Conservation (phyloP, 2,113 vertebrate species). For the Apus apus region DNA sequence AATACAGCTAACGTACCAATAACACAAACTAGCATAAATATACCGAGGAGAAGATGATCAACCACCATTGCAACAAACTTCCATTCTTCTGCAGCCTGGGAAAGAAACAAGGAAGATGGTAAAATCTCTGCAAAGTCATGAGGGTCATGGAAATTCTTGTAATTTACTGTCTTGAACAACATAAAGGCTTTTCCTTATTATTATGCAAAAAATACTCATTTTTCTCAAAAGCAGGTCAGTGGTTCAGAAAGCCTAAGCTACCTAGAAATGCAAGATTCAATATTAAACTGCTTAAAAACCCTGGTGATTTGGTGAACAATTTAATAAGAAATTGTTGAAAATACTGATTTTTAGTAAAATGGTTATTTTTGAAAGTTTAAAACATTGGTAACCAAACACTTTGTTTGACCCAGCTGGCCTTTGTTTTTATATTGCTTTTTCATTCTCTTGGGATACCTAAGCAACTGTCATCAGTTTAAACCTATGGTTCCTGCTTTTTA, state of each 20-base stretch:
- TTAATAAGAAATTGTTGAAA: neutral
- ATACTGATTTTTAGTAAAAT: neutral
- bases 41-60: conserved; percentile 94
- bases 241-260: neutral
- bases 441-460: neutral
- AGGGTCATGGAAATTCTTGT: neutral
- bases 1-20: conserved; percentile 95
- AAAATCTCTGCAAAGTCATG: neutral
- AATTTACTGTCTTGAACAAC: neutral
- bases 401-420: neutral
- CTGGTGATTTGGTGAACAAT: neutral
- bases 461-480: neutral
- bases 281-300: neutral
- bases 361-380: neutral
- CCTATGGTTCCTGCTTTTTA: neutral
- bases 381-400: neutral
- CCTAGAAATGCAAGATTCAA: neutral
- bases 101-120: conserved; percentile 35
- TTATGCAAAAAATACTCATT: neutral
- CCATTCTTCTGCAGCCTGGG: conserved; percentile 95
- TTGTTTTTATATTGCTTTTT: neutral
- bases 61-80: conserved; percentile 98
- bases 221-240: neutral
- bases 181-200: neutral
- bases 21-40: conserved; percentile 96